Base-by-base conservation (phyloP, 2,888 invertebrate genomes). In the Zygothrica quintamaculata region DNA sequence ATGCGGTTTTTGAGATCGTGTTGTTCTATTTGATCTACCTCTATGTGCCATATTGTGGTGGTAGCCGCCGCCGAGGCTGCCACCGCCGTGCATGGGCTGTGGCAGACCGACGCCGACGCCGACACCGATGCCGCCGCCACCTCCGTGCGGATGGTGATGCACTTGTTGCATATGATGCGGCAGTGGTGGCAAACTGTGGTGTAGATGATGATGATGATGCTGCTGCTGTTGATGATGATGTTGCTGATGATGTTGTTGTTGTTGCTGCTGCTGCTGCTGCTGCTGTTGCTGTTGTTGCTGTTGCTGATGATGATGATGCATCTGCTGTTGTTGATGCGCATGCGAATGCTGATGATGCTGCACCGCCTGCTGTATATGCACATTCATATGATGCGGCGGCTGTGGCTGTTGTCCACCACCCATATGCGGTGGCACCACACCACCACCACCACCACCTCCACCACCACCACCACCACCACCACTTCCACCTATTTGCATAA, bases 1-100 rank as follows among this genome's bases (percentile, higher is more conserved):
- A 89, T 91, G 90, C 84, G 88, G 85, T 89, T 91, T 91, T 89
- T 90, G 90, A 88, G 89, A 90, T 88, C 89, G 87, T 90, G 90
- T 90, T 84, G 87, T 82, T 88, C 89, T 82, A 61, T 77, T 73
- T 69, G 87, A 90, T 91, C 91, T 91, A 91, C 91, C 91, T 91
- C 91, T 90, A 73, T 91, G 91, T 87, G 91, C 90, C 89, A 90
- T 89, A 70, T 86, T 88, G 75, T 89, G 89, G 76, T 86, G 90
- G 72, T 87, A 80, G 39, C 50, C 60, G 9, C 58, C 70, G 11
- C 57, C 57, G 13, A 31, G 39, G 1, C 53, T 53, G n/a, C 56
- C 60, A 37, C 71, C 67, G 56, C 72, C 73, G 61, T 78, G 60
- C 77, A 72, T 68, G 31, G 60, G 52, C 11, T 56, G 76, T 52